Evolutionary conservation across 2,113 vertebrate species (phyloP).

Genomic region (Turdus rufiventris): DNA sequence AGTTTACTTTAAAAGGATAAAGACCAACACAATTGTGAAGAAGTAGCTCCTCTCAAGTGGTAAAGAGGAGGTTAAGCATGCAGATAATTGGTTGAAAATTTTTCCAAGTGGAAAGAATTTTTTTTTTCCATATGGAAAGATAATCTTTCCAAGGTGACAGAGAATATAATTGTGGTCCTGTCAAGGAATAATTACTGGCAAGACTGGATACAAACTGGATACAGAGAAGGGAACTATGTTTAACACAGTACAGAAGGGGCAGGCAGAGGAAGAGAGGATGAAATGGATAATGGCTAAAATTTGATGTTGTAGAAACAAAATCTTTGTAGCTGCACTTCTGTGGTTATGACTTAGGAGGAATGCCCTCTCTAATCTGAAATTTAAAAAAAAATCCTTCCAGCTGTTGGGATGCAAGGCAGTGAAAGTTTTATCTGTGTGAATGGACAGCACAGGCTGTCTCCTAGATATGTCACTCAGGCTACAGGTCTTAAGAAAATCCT

Average conservation of each 20-base stretch:
- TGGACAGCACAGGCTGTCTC: not conserved
- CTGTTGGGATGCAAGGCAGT: not conserved
- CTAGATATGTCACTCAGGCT: constrained; percentile 6
- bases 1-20: not conserved
- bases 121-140: not conserved
- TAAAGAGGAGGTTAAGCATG: not conserved
- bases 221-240: not conserved
- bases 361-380: not conserved
- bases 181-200: not conserved
- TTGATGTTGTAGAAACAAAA: not conserved
- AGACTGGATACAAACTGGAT: not conserved
- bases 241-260: not conserved
- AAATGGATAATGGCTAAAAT: not conserved
- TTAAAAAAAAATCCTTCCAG: not conserved
- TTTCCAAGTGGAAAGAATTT: not conserved
- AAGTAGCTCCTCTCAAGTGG: not conserved
- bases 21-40: not conserved
- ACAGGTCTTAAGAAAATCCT: not conserved
- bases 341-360: not conserved
- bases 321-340: not conserved
- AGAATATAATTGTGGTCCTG: not conserved
- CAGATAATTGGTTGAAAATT: not conserved
- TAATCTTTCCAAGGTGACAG: not conserved
- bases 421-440: not conserved
- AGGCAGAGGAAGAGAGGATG: not conserved